A percentile compares a stretch with the other conserved stretches of the same genome.
Evolutionary conservation across 2,113 vertebrate genomes (phyloP).

Genomic region (Lota lota): DNA sequence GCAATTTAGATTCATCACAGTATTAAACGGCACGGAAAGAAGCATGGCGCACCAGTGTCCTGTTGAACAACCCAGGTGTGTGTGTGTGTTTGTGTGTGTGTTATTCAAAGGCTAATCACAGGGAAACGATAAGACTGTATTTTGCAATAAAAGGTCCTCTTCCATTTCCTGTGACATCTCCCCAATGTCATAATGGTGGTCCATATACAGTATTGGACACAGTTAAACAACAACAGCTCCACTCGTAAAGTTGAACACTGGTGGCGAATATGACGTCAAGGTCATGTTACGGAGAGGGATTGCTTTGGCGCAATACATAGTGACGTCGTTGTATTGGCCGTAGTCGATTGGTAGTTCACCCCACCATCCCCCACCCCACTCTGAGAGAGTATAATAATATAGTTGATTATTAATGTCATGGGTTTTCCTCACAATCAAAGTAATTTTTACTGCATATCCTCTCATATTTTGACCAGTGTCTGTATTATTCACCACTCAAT

Average conservation of each 20-base stretch:
- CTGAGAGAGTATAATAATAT: conserved; percentile 36
- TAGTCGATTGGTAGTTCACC: conserved; percentile 50
- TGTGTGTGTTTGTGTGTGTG: too few species aligned
- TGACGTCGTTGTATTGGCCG: conserved; percentile 61
- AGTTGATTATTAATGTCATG: conserved; percentile 47
- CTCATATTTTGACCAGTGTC: conserved; percentile 4
- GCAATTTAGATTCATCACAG: too few species aligned
- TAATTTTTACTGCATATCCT: conserved; percentile 13
- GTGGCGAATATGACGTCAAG: conserved; percentile 69
- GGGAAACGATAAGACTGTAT: too few species aligned
- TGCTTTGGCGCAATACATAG: conserved; percentile 20
- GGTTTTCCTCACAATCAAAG: background rate
- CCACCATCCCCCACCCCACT: conserved; percentile 9
- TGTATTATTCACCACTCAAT: too few species aligned
- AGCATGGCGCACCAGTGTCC: too few species aligned
- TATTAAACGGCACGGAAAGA: too few species aligned
- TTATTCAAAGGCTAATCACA: too few species aligned
- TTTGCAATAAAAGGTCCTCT: too few species aligned
- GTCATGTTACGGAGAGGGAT: conserved; percentile 43
- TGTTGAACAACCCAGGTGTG: too few species aligned
- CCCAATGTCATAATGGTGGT: conserved; percentile 13
- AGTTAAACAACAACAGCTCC: conserved; percentile 51
- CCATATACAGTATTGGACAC: conserved; percentile 47
- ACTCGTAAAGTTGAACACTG: conserved; percentile 64
- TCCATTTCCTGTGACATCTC: too few species aligned